Conservation (phyloP, 2,888 invertebrate genomes). For the Drosophila niveifrons region DNA sequence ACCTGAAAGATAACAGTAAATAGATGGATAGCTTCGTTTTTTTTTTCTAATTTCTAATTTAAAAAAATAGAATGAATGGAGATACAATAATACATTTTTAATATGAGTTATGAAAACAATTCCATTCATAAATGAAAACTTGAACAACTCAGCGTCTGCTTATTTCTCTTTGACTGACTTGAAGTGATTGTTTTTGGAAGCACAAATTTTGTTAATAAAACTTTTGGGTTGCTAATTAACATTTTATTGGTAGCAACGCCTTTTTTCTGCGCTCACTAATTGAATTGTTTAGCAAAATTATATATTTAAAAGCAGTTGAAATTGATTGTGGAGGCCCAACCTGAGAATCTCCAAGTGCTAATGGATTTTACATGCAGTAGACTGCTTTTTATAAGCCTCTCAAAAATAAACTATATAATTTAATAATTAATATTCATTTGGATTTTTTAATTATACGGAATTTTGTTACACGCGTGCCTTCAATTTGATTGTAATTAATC, state of each 20-base stretch:
- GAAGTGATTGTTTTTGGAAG: constrained; percentile 1
- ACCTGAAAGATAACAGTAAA: too few relatives aligned
- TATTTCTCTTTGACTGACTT: not conserved
- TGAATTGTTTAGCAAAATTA: constrained; percentile 46
- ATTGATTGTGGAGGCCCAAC: constrained; percentile 35
- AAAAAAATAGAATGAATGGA: not conserved
- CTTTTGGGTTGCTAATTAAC: constrained; percentile 32
- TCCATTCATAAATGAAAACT: constrained; percentile 38
- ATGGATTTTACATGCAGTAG: constrained; percentile 35
- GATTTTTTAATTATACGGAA: not conserved
- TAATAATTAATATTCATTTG: constrained; percentile 13
- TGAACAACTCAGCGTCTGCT: not conserved
- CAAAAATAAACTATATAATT: constrained; percentile 43
- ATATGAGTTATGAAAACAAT: not conserved
- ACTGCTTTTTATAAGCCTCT: constrained; percentile 24
- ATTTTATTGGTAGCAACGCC: constrained; percentile 45
- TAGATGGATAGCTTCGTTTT: too few relatives aligned
- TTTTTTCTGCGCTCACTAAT: constrained; percentile 37
- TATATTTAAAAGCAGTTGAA: constrained; percentile 21
- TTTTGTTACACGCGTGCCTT: constrained; percentile 30
- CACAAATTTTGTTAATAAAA: not conserved
- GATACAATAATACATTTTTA: not conserved
- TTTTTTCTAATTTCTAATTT: not conserved
- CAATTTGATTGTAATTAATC: constrained; percentile 3
- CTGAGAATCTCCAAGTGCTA: constrained; percentile 36